Percentiles rank a stretch among this genome's conserved stretches.
phyloP scores from a whole-genome alignment of 1,140 invertebrate genomes.

The Drosophila melanica region DNA sequence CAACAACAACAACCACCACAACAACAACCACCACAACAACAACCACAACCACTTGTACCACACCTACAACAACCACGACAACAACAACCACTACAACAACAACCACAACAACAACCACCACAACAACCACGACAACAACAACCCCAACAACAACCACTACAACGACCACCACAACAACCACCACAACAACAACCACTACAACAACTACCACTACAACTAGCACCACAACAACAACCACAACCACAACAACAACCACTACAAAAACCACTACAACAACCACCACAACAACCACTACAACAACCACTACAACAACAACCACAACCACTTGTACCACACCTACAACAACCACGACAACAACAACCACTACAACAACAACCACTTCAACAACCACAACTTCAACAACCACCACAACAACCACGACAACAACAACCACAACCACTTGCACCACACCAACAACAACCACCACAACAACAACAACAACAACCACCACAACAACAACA shows the following conservation, averaged over 20 bases:
- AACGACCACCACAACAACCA: not conserved
- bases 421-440: not conserved
- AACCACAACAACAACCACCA: not conserved
- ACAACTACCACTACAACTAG: not conserved
- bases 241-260: slow-evolving; percentile 12
- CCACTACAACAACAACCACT: slow-evolving; percentile 13
- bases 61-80: not conserved
- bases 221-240: not conserved
- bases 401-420: not conserved
- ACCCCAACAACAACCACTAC: not conserved
- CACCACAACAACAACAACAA: slow-evolving; percentile 4
- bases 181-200: not conserved
- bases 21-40: not conserved
- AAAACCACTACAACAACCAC: too few species aligned
- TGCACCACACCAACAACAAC: not conserved
- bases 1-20: not conserved
- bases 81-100: slow-evolving; percentile 1
- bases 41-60: not conserved
- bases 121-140: not conserved
- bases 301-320: slow-evolving; percentile 20
- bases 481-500: not conserved
- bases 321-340: not conserved
- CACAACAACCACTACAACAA: too few species aligned
- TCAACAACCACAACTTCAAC: too few species aligned
- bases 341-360: not conserved